phyloP scores from a whole-genome alignment of 2,888 invertebrate genomes.

The Eilema griseolum region DNA sequence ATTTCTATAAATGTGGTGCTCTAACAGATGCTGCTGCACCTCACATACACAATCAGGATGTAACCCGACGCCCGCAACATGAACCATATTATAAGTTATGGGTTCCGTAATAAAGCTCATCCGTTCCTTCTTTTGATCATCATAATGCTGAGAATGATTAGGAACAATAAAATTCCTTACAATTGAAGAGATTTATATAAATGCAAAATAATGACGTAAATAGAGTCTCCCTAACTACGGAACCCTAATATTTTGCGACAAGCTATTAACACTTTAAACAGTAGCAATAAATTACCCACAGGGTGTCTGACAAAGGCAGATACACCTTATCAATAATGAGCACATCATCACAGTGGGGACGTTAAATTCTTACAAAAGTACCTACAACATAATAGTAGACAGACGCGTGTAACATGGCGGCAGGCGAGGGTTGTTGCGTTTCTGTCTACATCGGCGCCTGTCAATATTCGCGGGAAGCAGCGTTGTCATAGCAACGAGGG shows the following conservation, averaged over 20 bases:
- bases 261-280: constrained; percentile 55
- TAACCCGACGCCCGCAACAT: constrained; percentile 61
- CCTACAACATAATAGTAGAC: constrained; percentile 72
- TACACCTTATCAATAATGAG: constrained; percentile 78
- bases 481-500: constrained; percentile 82
- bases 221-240: neutral
- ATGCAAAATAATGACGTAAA: neutral
- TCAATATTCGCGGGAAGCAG: constrained; percentile 79
- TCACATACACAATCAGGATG: constrained; percentile 64
- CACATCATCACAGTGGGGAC: constrained; percentile 69
- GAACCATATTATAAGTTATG: constrained; percentile 63
- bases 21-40: constrained; percentile 35
- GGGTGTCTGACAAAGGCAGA: constrained; percentile 62
- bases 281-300: constrained; percentile 61
- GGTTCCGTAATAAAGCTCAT: constrained; percentile 68
- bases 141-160: constrained; percentile 33
- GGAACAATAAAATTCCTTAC: constrained; percentile 9
- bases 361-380: constrained; percentile 73
- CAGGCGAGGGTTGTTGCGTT: constrained; percentile 51
- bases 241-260: constrained; percentile 22
- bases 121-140: constrained; percentile 70
- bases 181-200: constrained; percentile 8
- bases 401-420: constrained; percentile 52
- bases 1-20: constrained; percentile 20
- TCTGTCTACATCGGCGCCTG: constrained; percentile 73